Conservation (phyloP, 2,797 vertebrate genomes). For the Cyprinodon diabolis region DNA sequence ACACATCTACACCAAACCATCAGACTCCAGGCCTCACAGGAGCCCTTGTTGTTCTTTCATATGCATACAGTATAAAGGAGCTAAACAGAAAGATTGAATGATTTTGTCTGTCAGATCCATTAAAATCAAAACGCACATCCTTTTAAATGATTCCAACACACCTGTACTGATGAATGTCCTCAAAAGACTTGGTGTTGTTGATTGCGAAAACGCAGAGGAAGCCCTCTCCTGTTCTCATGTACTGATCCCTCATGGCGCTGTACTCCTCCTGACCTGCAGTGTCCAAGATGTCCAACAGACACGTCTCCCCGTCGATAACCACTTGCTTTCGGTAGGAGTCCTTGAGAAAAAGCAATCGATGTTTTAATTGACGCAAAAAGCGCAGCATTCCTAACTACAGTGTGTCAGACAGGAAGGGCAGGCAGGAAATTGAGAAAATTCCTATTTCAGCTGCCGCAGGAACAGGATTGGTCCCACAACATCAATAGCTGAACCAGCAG, state of each 20-base stretch:
- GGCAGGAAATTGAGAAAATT: background rate
- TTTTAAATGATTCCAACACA: conserved; percentile 68
- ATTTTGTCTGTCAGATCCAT: conserved; percentile 18
- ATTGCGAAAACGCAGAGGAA: conserved; percentile 99
- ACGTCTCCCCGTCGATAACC: conserved; percentile 98
- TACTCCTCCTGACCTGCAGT: conserved; percentile 99
- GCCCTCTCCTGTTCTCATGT: conserved; percentile 98
- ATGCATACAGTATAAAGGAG: conserved; percentile 20
- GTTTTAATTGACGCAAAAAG: conserved; percentile 2
- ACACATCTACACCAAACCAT: conserved; percentile 48
- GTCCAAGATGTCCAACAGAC: conserved; percentile 98
- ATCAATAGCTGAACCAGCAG: background rate
- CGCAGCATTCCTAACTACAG: background rate
- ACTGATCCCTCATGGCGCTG: conserved; percentile 99
- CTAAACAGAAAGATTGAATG: background rate
- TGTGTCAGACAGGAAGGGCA: background rate
- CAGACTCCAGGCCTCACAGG: conserved; percentile 35
- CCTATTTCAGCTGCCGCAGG: background rate
- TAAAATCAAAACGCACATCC: background rate
- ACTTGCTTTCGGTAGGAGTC: conserved; percentile 99
- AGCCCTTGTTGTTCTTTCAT: conserved; percentile 46
- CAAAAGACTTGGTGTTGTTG: conserved; percentile 99
- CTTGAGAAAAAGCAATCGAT: conserved; percentile 68
- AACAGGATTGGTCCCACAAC: background rate
- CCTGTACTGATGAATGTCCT: conserved; percentile 99